Conservation (phyloP, 2,797 vertebrate species). For the Crocidura indochinensis region DNA sequence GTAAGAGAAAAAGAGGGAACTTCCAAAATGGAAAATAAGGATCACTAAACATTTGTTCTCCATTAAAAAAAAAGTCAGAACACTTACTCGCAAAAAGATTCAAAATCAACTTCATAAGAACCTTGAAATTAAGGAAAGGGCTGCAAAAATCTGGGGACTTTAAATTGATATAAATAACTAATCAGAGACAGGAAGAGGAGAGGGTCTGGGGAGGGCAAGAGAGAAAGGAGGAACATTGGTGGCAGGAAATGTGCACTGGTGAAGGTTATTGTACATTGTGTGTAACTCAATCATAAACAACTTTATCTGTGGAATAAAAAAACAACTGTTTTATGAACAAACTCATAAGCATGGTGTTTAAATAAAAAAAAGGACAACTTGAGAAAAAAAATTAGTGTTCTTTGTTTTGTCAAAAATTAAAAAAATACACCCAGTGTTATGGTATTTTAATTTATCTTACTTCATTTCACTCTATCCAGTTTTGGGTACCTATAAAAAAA, state of each 20-base stretch:
- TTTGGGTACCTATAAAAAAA: neutral
- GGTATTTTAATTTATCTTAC: neutral
- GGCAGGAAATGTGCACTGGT: too few relatives aligned
- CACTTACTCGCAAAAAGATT: conserved; percentile 19
- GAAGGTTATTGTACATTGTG: too few relatives aligned
- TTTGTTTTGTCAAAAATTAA: too few relatives aligned
- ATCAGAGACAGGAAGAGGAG: too few relatives aligned
- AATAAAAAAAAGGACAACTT: neutral
- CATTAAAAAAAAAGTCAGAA: conserved; percentile 18
- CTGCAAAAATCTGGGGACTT: neutral
- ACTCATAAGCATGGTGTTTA: too few relatives aligned
- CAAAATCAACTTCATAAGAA: conserved; percentile 48
- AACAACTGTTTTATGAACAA: too few relatives aligned
- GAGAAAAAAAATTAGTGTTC: neutral
- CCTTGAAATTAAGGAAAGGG: conserved; percentile 34
- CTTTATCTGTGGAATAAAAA: too few relatives aligned
- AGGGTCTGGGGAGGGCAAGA: too few relatives aligned
- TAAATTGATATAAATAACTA: neutral
- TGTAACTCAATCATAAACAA: too few relatives aligned
- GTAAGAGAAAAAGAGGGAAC: neutral
- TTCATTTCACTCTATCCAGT: neutral
- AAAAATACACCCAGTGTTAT: neutral
- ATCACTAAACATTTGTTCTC: conserved; percentile 7
- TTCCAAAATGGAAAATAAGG: conserved; percentile 1
- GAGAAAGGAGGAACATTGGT: too few relatives aligned